Percentiles rank a stretch among this genome's conserved stretches.
Evolutionary conservation across 2,113 vertebrate genomes (phyloP).

Genomic region (Forbesichthys agassizii): DNA sequence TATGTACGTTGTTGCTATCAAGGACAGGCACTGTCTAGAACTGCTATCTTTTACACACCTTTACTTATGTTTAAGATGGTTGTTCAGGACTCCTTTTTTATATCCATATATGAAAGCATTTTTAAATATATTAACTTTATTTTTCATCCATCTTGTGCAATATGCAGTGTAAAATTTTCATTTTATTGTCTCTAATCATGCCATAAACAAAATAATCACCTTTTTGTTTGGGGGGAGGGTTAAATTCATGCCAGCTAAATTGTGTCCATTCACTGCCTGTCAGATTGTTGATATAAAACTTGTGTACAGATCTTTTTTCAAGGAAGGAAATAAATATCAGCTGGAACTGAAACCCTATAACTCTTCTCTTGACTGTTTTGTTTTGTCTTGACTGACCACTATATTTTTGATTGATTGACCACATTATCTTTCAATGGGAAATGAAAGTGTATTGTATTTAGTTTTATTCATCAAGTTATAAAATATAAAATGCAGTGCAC

Average conservation of each 20-base stretch:
- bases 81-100: slow-evolving; percentile 87
- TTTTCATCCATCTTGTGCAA: slow-evolving; percentile 99
- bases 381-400: not conserved
- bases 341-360: slow-evolving; percentile 98
- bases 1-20: slow-evolving; percentile 97
- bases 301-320: slow-evolving; percentile 99
- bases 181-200: slow-evolving; percentile 87
- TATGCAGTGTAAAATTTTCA: slow-evolving; percentile 97
- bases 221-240: slow-evolving; percentile 70
- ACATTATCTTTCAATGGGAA: too few species aligned
- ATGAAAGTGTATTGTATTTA: too few species aligned
- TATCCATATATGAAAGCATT: slow-evolving; percentile 80
- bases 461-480: too few species aligned
- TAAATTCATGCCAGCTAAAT: slow-evolving; percentile 92
- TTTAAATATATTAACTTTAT: slow-evolving; percentile 85
- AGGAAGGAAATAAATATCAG: slow-evolving; percentile 99
- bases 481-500: too few species aligned
- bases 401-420: not conserved
- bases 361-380: slow-evolving; percentile 50
- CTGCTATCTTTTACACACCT: slow-evolving; percentile 86
- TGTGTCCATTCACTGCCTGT: slow-evolving; percentile 99
- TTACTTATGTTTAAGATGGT: slow-evolving; percentile 88
- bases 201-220: slow-evolving; percentile 80
- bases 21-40: slow-evolving; percentile 96
- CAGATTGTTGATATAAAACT: slow-evolving; percentile 98